Evolutionary conservation across 1,140 invertebrate genomes (phyloP).

Genomic region (Drosophila arawakana): DNA sequence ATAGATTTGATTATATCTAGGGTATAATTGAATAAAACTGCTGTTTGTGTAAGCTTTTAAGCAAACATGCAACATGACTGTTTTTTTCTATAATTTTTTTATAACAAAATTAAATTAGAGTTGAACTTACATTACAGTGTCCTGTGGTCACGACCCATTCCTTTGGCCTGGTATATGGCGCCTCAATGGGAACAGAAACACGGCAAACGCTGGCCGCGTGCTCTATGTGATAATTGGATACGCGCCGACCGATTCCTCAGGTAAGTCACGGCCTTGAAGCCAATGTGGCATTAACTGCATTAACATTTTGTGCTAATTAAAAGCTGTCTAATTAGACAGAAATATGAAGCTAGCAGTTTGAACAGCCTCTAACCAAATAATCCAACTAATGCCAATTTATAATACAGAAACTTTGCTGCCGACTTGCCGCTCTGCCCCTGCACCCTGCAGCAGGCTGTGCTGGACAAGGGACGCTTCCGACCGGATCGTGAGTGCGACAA

Average conservation of each 20-base stretch:
- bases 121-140: constrained; percentile 85
- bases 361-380: not conserved
- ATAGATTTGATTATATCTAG: too few species aligned
- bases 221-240: constrained; percentile 95
- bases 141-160: constrained; percentile 96
- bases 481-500: constrained; percentile 96
- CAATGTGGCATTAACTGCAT: constrained; percentile 32
- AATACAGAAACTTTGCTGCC: constrained; percentile 92
- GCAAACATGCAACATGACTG: too few species aligned
- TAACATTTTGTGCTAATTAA: constrained; percentile 70
- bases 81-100: too few species aligned
- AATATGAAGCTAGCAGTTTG: constrained; percentile 3
- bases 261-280: constrained; percentile 51
- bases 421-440: constrained; percentile 96
- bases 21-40: too few species aligned
- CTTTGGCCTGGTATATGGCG: constrained; percentile 96
- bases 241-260: constrained; percentile 92
- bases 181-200: constrained; percentile 93
- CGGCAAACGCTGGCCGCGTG: constrained; percentile 91
- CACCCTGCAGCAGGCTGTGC: constrained; percentile 93
- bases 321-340: constrained; percentile 55
- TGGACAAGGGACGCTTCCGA: constrained; percentile 96
- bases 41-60: too few species aligned
- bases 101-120: constrained; percentile 6
- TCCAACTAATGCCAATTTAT: constrained; percentile 54